phyloP scores from a whole-genome alignment of 2,888 invertebrate species.

The Acleris holmiana region DNA sequence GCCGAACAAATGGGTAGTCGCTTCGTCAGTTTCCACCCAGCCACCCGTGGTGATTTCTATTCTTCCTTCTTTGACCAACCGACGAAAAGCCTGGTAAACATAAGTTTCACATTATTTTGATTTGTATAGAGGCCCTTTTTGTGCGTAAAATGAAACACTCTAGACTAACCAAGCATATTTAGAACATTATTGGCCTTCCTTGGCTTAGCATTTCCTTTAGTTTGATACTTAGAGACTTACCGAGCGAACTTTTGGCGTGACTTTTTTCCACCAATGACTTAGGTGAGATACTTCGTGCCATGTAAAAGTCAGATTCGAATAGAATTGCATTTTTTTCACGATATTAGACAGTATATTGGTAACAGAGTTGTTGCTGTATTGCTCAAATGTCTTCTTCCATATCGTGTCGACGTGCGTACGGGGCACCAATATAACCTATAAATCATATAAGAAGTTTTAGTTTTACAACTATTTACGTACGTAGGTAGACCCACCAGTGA shows the following conservation, averaged over 20 bases:
- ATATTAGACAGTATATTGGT: conserved; percentile 65
- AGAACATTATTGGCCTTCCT: neutral
- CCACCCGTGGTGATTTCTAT: conserved; percentile 96
- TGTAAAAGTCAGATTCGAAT: conserved; percentile 66
- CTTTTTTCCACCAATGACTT: conserved; percentile 70
- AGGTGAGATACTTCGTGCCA: conserved; percentile 78
- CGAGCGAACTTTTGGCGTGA: conserved; percentile 60
- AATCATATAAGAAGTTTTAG: conserved; percentile 21
- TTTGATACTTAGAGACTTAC: conserved; percentile 53
- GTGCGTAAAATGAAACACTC: neutral
- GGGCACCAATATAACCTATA: conserved; percentile 70
- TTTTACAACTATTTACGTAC: neutral
- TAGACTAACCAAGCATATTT: neutral
- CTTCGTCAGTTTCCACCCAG: conserved; percentile 98
- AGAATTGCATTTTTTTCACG: conserved; percentile 73
- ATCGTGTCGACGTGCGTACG: conserved; percentile 65
- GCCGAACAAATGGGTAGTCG: conserved; percentile 93
- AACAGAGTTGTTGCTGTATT: conserved; percentile 63
- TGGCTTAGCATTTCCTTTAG: no score
- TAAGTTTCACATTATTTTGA: neutral
- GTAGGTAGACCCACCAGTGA: no score
- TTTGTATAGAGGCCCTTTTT: no score
- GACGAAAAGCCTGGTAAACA: conserved; percentile 84
- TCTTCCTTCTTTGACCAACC: conserved; percentile 90
- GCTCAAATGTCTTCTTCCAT: conserved; percentile 67